phyloP scores from a whole-genome alignment of 2,888 invertebrate genomes.

The Beris chalybata region DNA sequence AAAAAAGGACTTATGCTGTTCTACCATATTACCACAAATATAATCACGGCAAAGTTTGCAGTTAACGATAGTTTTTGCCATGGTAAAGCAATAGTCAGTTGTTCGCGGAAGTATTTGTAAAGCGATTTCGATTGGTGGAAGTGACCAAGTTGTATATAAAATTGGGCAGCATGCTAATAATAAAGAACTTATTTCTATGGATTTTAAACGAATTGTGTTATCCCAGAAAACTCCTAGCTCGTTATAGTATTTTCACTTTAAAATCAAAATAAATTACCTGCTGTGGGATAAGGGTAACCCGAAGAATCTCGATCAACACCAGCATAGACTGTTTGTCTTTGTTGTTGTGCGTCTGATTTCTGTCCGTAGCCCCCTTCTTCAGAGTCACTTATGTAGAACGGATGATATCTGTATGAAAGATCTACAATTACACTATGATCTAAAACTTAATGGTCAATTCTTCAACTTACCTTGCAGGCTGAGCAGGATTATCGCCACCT shows the following conservation, averaged over 20 bases:
- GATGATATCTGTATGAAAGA: constrained; percentile 69
- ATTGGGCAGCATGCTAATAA: neutral
- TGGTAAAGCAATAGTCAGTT: neutral
- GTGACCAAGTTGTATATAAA: too few species aligned
- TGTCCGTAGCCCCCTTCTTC: constrained; percentile 84
- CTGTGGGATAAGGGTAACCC: constrained; percentile 78
- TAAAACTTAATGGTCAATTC: neutral
- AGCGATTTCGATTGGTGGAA: too few species aligned
- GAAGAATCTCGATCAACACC: constrained; percentile 76
- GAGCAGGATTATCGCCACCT: constrained; percentile 78
- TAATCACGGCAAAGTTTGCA: too few species aligned
- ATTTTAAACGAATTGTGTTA: neutral
- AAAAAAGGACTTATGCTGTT: too few species aligned
- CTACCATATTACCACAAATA: too few species aligned
- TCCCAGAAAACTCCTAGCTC: too few species aligned
- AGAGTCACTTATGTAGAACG: constrained; percentile 87
- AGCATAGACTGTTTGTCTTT: constrained; percentile 74
- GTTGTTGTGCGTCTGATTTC: constrained; percentile 69
- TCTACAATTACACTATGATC: neutral
- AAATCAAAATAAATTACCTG: constrained; percentile 58
- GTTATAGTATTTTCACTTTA: neutral
- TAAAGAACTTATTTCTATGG: neutral
- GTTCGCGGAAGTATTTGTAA: neutral
- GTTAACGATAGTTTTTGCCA: too few species aligned
- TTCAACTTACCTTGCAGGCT: constrained; percentile 69